Evolutionary conservation across 2,797 vertebrate genomes (phyloP).

Genomic region (Vipera latastei): DNA sequence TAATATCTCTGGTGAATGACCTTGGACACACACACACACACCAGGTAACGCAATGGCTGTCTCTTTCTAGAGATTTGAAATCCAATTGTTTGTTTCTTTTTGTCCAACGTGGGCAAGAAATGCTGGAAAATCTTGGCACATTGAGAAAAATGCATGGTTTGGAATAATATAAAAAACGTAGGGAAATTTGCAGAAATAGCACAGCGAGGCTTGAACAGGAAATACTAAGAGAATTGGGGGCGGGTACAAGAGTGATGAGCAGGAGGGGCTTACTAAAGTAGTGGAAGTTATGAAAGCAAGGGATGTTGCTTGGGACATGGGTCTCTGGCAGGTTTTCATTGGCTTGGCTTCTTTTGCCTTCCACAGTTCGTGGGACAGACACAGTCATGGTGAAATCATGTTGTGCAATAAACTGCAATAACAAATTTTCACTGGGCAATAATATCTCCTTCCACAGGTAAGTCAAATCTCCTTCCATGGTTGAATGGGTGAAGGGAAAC

Average conservation of each 20-base stretch:
- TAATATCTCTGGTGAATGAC: background rate
- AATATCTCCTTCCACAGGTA: conserved; percentile 35
- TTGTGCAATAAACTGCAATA: conserved; percentile 33
- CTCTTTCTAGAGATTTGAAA: background rate
- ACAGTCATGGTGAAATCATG: conserved; percentile 30
- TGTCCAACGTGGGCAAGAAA: background rate
- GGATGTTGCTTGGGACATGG: background rate
- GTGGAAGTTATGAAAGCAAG: background rate
- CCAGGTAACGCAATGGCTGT: background rate
- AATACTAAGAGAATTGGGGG: background rate
- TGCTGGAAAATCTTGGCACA: background rate
- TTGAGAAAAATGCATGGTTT: background rate
- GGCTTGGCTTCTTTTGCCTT: background rate
- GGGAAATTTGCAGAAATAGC: background rate
- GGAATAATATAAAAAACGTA: background rate
- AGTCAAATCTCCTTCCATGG: background rate
- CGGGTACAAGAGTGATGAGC: background rate
- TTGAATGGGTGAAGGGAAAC: background rate
- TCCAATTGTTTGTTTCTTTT: background rate
- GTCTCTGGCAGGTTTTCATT: background rate
- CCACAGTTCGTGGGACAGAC: background rate
- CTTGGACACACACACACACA: background rate
- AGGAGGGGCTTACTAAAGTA: background rate
- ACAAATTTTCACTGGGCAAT: conserved; percentile 27
- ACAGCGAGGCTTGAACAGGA: background rate